Evolutionary conservation across 2,888 invertebrate species (phyloP).

Genomic region (Noctua janthina): DNA sequence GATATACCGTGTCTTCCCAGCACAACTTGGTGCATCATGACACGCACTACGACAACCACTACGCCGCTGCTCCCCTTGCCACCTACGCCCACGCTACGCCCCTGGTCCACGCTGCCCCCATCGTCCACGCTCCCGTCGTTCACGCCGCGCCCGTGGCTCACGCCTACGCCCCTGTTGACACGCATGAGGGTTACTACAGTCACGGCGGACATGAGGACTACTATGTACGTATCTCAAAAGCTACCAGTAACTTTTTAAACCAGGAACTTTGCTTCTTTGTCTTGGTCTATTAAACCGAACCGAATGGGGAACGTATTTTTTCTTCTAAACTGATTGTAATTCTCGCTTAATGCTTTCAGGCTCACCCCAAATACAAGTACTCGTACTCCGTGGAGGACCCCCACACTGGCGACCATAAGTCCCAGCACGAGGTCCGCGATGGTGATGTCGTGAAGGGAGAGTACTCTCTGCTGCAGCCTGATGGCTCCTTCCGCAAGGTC

Average conservation of each 20-base stretch:
- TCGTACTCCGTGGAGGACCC: constrained; percentile 91
- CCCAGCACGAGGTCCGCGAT: constrained; percentile 90
- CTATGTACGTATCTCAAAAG: constrained; percentile 74
- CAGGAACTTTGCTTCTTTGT: not conserved
- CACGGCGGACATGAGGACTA: constrained; percentile 76
- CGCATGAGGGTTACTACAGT: constrained; percentile 69
- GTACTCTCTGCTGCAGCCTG: constrained; percentile 91
- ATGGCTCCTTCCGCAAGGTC: constrained; percentile 91
- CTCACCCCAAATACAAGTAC: constrained; percentile 91
- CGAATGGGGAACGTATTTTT: not conserved
- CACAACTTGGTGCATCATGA: constrained; percentile 71
- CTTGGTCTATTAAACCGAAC: not conserved
- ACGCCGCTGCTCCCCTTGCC: constrained; percentile 59
- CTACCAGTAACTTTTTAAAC: not conserved
- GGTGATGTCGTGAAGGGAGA: constrained; percentile 92
- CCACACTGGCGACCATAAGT: constrained; percentile 91
- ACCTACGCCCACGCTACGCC: constrained; percentile 70
- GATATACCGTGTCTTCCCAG: constrained; percentile 70
- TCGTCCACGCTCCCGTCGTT: constrained; percentile 66
- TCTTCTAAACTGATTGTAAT: not conserved
- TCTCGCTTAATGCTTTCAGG: constrained; percentile 71
- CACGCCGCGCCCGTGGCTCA: constrained; percentile 69
- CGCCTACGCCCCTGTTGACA: constrained; percentile 66
- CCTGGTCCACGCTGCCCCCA: constrained; percentile 64
- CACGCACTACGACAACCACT: constrained; percentile 64